phyloP scores from a whole-genome alignment of 2,888 invertebrate species.

The Chaetogeoica ovagalla region DNA sequence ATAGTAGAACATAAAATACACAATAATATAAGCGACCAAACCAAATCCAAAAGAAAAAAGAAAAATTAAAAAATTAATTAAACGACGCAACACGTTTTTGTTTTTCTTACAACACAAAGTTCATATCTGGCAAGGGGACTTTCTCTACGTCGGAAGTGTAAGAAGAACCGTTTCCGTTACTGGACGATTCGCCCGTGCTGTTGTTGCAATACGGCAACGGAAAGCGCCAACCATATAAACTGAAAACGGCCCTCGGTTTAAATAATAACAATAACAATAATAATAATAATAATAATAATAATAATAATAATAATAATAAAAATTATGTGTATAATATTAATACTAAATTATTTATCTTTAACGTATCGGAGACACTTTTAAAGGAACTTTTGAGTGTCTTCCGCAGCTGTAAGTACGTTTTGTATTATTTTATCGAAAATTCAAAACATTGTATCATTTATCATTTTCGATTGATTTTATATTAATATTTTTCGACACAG shows the following conservation, averaged over 20 bases:
- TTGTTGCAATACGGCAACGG: constrained; percentile 95
- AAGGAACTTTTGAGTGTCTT: too few relatives aligned
- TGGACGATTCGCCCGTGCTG: constrained; percentile 66
- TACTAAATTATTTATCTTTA: too few relatives aligned
- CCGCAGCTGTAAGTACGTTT: too few relatives aligned
- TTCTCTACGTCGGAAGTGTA: constrained; percentile 65
- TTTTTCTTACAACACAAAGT: constrained; percentile 58
- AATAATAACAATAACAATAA: constrained; percentile 28
- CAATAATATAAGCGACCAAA: constrained; percentile 53
- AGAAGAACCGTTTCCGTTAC: constrained; percentile 57
- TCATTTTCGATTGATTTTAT: too few relatives aligned
- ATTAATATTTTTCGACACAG: too few relatives aligned
- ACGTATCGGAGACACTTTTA: too few relatives aligned
- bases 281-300: constrained; percentile 8
- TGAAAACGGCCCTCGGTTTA: constrained; percentile 60
- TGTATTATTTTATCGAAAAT: too few relatives aligned
- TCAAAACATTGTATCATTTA: too few relatives aligned
- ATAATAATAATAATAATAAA: too few relatives aligned
- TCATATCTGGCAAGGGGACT: constrained; percentile 61
- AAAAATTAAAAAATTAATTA: constrained; percentile 50
- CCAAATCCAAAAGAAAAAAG: constrained; percentile 54
- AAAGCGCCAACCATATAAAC: constrained; percentile 95
- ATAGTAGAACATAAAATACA: constrained; percentile 6
- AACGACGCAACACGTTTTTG: constrained; percentile 54
- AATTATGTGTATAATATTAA: too few relatives aligned